Evolutionary conservation across 2,113 vertebrate genomes (phyloP).

Genomic region (Rhinolophus sinicus): DNA sequence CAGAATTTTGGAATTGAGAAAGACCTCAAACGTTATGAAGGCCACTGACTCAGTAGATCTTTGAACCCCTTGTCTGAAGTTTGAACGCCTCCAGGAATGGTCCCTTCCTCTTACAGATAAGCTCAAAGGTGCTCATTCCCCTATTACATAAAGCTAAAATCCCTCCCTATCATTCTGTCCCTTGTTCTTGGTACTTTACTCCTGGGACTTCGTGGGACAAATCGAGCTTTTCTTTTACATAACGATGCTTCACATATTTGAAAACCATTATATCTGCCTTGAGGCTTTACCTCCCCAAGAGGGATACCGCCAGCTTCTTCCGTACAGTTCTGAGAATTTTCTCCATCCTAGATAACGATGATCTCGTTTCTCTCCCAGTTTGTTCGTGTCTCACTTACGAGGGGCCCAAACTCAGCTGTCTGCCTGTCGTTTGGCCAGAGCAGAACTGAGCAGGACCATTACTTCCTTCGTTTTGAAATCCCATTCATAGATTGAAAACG

Average conservation of each 20-base stretch:
- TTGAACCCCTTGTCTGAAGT: not conserved
- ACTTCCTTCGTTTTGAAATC: not conserved
- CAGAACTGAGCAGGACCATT: not conserved
- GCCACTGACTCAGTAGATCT: not conserved
- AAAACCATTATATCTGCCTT: not conserved
- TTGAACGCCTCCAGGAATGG: not conserved
- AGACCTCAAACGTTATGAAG: not conserved
- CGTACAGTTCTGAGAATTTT: not conserved
- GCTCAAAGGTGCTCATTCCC: not conserved
- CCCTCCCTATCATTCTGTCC: not conserved
- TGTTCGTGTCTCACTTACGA: not conserved
- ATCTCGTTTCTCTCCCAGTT: not conserved
- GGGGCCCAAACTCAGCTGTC: not conserved
- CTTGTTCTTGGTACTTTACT: not conserved
- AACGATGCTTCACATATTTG: not conserved
- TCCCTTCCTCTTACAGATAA: not conserved
- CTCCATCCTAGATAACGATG: not conserved
- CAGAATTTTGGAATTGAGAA: not conserved
- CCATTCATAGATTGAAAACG: not conserved
- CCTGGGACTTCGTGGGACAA: not conserved
- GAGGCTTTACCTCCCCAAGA: not conserved
- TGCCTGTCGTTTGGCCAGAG: not conserved
- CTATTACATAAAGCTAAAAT: not conserved
- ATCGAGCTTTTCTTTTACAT: not conserved
- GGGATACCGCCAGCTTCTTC: not conserved